Percentiles rank a stretch among this genome's conserved stretches.
Evolutionary conservation across 1,140 invertebrate species (phyloP).

Genomic region (Periplaneta americana): DNA sequence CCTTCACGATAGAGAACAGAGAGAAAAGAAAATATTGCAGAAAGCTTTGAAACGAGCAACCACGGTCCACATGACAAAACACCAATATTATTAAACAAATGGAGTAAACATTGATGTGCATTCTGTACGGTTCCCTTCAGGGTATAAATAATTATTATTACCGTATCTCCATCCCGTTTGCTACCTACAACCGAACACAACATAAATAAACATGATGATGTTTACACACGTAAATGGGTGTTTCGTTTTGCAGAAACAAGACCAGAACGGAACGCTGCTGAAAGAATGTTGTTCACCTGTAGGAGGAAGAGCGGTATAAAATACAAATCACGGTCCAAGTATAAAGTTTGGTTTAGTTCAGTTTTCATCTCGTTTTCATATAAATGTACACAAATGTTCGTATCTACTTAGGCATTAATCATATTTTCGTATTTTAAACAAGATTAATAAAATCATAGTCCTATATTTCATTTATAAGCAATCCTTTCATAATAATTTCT

Average conservation of each 20-base stretch:
- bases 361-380: background rate
- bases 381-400: no score
- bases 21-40: background rate
- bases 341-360: no score
- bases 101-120: background rate
- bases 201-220: conserved; percentile 10
- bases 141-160: background rate
- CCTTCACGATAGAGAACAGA: background rate
- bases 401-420: no score
- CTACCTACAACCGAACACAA: background rate
- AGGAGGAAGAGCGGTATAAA: background rate
- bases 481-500: no score
- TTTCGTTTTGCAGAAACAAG: background rate
- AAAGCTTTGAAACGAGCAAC: no score
- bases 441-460: no score
- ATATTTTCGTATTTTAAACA: no score
- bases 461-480: no score
- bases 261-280: no score
- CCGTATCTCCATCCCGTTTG: background rate
- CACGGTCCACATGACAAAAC: background rate
- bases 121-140: background rate
- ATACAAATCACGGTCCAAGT: no score
- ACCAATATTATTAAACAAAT: background rate
- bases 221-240: conserved; percentile 9
- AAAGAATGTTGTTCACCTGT: background rate